Percentiles rank a stretch among this genome's conserved stretches.
phyloP scores from a whole-genome alignment of 2,797 vertebrate species.

The Apogon hyalosoma region DNA sequence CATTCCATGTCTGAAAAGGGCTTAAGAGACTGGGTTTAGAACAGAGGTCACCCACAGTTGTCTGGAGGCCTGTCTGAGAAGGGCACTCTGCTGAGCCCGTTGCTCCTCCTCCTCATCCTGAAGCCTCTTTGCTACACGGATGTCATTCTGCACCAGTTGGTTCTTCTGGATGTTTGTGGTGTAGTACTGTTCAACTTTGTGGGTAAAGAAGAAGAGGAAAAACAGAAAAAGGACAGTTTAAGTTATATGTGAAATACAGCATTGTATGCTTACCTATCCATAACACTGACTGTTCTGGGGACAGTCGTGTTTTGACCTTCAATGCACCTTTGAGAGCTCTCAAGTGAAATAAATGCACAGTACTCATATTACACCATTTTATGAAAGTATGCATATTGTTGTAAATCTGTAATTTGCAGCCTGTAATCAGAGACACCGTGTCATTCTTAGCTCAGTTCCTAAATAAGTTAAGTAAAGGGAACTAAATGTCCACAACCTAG shows the following conservation, averaged over 20 bases:
- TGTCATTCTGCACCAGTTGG: slow-evolving; percentile 84
- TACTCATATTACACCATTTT: neutral
- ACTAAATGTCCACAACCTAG: neutral
- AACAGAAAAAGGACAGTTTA: neutral
- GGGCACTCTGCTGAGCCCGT: slow-evolving; percentile 56
- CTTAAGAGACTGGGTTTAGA: neutral
- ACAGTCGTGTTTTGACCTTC: neutral
- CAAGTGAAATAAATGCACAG: neutral
- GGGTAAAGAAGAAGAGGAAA: neutral
- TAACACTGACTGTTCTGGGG: too few relatives aligned
- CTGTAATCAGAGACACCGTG: neutral
- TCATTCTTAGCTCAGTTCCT: neutral
- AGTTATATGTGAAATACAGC: neutral
- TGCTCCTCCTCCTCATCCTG: slow-evolving; percentile 83
- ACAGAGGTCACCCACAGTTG: slow-evolving; percentile 64
- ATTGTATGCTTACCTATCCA: neutral
- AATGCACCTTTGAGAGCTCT: slow-evolving; percentile 10
- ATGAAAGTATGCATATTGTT: neutral
- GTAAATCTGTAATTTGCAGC: slow-evolving; percentile 1
- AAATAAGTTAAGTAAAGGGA: neutral
- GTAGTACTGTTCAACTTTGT: slow-evolving; percentile 85
- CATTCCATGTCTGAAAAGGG: neutral
- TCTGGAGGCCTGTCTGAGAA: slow-evolving; percentile 69
- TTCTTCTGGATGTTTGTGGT: slow-evolving; percentile 85
- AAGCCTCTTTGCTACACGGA: slow-evolving; percentile 80